phyloP scores from a whole-genome alignment of 2,888 invertebrate genomes.

The Polyommatus iphigenia region DNA sequence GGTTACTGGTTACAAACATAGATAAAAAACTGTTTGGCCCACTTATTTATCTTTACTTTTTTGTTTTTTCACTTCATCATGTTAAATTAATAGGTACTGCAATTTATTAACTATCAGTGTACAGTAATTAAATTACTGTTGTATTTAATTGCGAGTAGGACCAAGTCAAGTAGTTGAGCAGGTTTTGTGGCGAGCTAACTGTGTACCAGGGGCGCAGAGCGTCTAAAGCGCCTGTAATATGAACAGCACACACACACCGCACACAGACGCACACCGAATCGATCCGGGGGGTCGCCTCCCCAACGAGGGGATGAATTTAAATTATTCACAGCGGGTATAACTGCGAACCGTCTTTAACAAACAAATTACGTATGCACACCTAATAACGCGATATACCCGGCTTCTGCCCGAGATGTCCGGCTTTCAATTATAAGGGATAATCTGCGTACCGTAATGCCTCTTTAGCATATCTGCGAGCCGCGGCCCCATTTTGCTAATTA shows the following conservation, averaged over 20 bases:
- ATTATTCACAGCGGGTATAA: conserved; percentile 79
- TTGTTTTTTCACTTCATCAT: not conserved
- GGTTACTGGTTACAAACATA: not conserved
- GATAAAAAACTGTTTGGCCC: not conserved
- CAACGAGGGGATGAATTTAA: conserved; percentile 76
- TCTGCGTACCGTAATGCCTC: conserved; percentile 51
- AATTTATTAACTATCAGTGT: not conserved
- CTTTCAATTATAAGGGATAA: conserved; percentile 77
- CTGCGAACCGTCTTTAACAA: conserved; percentile 79
- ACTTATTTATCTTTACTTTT: not conserved
- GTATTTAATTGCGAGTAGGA: too few relatives aligned
- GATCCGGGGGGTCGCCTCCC: conserved; percentile 64
- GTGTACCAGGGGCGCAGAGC: conserved; percentile 59
- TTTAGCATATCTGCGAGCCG: conserved; percentile 49
- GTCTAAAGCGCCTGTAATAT: conserved; percentile 57
- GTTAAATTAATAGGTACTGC: not conserved
- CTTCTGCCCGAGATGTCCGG: conserved; percentile 63
- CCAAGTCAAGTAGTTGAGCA: conserved; percentile 42
- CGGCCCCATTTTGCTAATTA: conserved; percentile 44
- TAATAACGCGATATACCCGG: conserved; percentile 74
- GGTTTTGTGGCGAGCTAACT: conserved; percentile 64
- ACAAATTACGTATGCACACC: conserved; percentile 79
- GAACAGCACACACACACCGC: conserved; percentile 54
- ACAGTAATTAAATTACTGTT: not conserved
- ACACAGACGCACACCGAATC: conserved; percentile 56